Evolutionary conservation across 1,140 invertebrate species (phyloP).

Genomic region (Stenopsyche tienmushanensis): DNA sequence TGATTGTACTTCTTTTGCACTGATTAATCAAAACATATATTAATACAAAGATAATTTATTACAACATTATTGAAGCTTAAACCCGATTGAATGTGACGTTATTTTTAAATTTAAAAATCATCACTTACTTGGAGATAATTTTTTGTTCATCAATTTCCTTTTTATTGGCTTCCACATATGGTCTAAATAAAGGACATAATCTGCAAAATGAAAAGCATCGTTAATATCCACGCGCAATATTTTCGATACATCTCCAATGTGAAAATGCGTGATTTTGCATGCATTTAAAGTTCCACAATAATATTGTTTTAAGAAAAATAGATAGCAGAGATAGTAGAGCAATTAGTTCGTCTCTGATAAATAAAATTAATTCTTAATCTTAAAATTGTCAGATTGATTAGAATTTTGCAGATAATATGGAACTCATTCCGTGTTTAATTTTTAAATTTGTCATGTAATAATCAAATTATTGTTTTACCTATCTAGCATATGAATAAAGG

Average conservation of each 20-base stretch:
- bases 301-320: too few relatives aligned
- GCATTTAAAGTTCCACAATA: too few relatives aligned
- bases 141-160: conserved; percentile 78
- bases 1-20: conserved; percentile 51
- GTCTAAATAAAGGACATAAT: conserved; percentile 84
- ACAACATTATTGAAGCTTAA: not conserved
- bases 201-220: conserved; percentile 44
- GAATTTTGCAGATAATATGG: not conserved
- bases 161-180: conserved; percentile 88
- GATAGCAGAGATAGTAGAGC: too few relatives aligned
- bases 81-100: not conserved
- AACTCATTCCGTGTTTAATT: too few relatives aligned
- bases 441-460: not conserved
- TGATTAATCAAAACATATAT: not conserved
- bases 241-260: too few relatives aligned
- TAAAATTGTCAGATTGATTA: conserved; percentile 2
- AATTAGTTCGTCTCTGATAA: too few relatives aligned
- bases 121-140: not conserved
- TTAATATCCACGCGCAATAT: not conserved
- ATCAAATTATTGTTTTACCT: too few relatives aligned
- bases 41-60: not conserved
- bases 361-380: too few relatives aligned
- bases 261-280: too few relatives aligned
- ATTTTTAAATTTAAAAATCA: not conserved
- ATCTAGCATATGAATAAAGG: conserved; percentile 87